Base-by-base conservation (phyloP, 2,888 invertebrate genomes). In the Arge pagana region DNA sequence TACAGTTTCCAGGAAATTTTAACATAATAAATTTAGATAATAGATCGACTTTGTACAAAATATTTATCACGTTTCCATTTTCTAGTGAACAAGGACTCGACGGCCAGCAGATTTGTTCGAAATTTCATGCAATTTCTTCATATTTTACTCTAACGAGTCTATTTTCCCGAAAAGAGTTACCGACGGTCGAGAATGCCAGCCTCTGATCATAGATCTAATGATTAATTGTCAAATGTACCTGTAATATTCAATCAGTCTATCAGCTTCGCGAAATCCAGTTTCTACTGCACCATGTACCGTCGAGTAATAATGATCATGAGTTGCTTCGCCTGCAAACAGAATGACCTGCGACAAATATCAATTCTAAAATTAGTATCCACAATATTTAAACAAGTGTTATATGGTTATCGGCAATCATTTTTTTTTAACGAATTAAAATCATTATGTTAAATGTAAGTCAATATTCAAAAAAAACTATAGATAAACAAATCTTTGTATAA, bases 271-370 rank as follows among this genome's bases (percentile, higher is more conserved):
- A 68, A 83, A 83, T 0, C 90, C 90, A n/a, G 84, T 81, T 66
- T 88, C 88, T 0, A 88, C 73, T 0, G 90, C 90, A 0, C 89
- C 89, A 64, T 90, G 88, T 0, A 86, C 87, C 0, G 86, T 83
- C 0, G 83, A 82, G 67, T 83, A 88, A 64, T 80, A 82, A 59
- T 83, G 82, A 39, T 81, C 80, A 11, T 86, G 84, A 0, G 86
- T 83, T 0, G 87, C 85, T 68, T 88, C 87, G 0, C 87, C 88
- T 1, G 85, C 87, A 64, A 88, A 87, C 57, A 84, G 82, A 0
- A 87, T 71, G 0, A 82, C 73, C 23, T 86, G 81, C 35, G 55
- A 42, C 49, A 28, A n/a, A 48, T 23, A 28, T 36, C 13, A 54
- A 21, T 3, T 19, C 24, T 18, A 15, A 16, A 15, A 50, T 37